phyloP scores from a whole-genome alignment of 2,888 invertebrate genomes.

The Cosmia trapezina region DNA sequence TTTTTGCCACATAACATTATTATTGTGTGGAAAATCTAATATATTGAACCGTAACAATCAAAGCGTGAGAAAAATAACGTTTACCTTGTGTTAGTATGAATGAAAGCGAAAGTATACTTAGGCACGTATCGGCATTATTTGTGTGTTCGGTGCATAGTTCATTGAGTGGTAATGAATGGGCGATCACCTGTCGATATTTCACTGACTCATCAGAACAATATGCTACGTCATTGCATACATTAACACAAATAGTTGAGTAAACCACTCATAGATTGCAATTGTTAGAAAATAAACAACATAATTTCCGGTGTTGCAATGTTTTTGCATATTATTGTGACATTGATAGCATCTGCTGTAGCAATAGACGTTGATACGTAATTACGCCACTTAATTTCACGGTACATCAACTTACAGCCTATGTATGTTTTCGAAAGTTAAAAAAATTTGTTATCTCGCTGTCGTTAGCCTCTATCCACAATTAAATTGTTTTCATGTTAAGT shows the following conservation, averaged over 20 bases:
- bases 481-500: not conserved
- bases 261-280: slow-evolving; percentile 58
- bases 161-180: slow-evolving; percentile 52
- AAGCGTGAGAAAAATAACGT: slow-evolving; percentile 64
- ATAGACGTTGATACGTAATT: slow-evolving; percentile 51
- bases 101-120: slow-evolving; percentile 56
- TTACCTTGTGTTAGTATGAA: slow-evolving; percentile 52
- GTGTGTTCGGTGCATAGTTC: slow-evolving; percentile 34
- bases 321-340: slow-evolving; percentile 57
- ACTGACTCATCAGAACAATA: slow-evolving; percentile 72
- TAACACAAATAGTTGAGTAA: slow-evolving; percentile 59
- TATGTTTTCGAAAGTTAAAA: slow-evolving; percentile 53
- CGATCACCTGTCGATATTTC: slow-evolving; percentile 59
- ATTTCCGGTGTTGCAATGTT: slow-evolving; percentile 70
- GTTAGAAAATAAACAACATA: slow-evolving; percentile 62
- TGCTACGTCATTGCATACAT: slow-evolving; percentile 70
- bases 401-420: slow-evolving; percentile 55
- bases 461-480: not conserved
- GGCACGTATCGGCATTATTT: slow-evolving; percentile 39
- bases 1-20: slow-evolving; percentile 51
- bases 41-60: slow-evolving; percentile 61
- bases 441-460: slow-evolving; percentile 36
- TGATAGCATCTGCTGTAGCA: slow-evolving; percentile 47
- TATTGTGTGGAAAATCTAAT: slow-evolving; percentile 60
- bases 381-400: slow-evolving; percentile 65